These are phyloP conservation scores for Pelagia noctiluca DNA, from an alignment of 30 jellyfish, hydroid and myxozoan species.

Conservation along the genomic window DNA sequence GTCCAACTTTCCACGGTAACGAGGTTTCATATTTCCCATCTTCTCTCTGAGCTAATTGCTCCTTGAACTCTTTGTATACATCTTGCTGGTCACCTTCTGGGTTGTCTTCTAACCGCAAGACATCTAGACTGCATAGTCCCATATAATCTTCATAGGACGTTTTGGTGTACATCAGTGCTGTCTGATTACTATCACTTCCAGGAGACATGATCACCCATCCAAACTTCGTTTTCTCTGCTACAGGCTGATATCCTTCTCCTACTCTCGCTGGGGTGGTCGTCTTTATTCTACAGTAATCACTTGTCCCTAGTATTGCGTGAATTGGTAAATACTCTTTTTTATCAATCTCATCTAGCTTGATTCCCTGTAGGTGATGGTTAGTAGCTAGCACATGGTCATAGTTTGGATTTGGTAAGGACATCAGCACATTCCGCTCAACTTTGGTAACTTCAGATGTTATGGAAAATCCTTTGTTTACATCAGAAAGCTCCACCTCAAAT, in stretches of 20 bases:
- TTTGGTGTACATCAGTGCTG: neutral
- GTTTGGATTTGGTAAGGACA: constrained; percentile 26
- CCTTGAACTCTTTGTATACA: no score
- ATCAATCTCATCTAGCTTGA: constrained; percentile 52
- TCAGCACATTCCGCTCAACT: constrained; percentile 16
- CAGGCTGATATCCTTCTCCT: constrained; percentile 24
- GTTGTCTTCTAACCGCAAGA: constrained; percentile 22
- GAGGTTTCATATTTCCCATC: neutral
- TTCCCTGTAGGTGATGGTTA: constrained; percentile 62
- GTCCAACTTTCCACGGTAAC: neutral
- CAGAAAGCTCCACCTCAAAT: neutral
- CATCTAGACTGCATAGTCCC: neutral
- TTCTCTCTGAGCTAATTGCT: no score
- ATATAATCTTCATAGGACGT: neutral
- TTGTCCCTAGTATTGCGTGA: constrained; percentile 32
- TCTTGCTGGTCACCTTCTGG: neutral
- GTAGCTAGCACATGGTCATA: neutral
- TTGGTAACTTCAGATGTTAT: neutral
- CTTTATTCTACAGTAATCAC: constrained; percentile 9
- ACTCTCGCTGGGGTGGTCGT: constrained; percentile 43
- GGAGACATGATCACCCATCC: constrained; percentile 28
- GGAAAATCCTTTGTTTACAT: neutral
- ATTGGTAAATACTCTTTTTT: constrained; percentile 13
- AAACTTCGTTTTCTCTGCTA: constrained; percentile 32
- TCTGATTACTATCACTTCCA: neutral